A percentile compares a stretch with the other conserved stretches of the same genome.
Conservation (phyloP, 2,113 vertebrate species). For the Galeopterus variegatus region DNA sequence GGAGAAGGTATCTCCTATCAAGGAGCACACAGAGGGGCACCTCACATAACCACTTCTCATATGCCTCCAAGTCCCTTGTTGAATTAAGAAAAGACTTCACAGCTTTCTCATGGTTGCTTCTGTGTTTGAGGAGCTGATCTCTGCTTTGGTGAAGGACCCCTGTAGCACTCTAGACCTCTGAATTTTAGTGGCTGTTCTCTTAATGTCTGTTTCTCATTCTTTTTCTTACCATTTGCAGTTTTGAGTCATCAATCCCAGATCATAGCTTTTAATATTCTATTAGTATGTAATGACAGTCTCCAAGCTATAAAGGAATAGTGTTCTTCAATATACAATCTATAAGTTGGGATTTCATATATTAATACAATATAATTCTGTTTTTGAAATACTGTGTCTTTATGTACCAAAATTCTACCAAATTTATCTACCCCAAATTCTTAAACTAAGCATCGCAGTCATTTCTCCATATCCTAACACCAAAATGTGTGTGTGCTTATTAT, state of each 20-base stretch:
- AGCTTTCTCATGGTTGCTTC: background rate
- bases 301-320: background rate
- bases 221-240: constrained; percentile 37
- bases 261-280: constrained; percentile 24
- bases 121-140: background rate
- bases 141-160: constrained; percentile 35
- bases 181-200: background rate
- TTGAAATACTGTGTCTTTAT: constrained; percentile 48
- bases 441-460: background rate
- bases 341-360: constrained; percentile 12
- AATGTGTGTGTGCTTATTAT: background rate
- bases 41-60: background rate
- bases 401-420: background rate
- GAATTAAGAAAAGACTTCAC: constrained; percentile 36
- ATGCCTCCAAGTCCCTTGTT: background rate
- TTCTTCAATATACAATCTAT: background rate
- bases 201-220: background rate
- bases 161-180: background rate
- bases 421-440: background rate
- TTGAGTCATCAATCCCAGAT: background rate
- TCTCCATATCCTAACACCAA: background rate
- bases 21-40: background rate
- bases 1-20: background rate
- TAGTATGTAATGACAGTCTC: background rate
- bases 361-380: background rate